phyloP scores from a whole-genome alignment of 2,797 vertebrate species.

The Falco berigora region DNA sequence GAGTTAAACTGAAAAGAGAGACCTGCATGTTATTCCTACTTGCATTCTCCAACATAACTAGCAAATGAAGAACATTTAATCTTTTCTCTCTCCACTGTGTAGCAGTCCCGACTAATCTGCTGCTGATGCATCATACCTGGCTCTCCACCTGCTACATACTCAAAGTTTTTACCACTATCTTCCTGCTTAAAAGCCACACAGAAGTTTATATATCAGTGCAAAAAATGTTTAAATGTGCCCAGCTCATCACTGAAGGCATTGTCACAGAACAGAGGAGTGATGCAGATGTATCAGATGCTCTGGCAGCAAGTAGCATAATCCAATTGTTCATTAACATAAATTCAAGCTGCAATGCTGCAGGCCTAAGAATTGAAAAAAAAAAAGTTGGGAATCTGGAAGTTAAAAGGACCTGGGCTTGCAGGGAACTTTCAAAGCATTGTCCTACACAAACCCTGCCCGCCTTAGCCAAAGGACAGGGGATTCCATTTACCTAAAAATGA shows the following conservation, averaged over 20 bases:
- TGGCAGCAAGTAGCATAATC: conserved; percentile 26
- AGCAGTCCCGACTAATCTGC: accelerated
- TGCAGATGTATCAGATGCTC: conserved; percentile 16
- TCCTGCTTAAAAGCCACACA: neutral
- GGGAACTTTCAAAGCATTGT: conserved; percentile 13
- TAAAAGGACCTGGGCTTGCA: conserved; percentile 3
- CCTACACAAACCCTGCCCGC: neutral
- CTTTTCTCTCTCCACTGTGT: neutral
- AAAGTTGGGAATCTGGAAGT: conserved; percentile 42
- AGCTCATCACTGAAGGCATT: conserved; percentile 50
- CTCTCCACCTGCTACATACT: neutral
- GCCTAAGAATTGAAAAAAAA: conserved; percentile 26
- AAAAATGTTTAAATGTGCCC: conserved; percentile 42
- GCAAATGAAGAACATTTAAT: neutral
- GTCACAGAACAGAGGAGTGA: conserved; percentile 33
- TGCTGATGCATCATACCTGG: neutral
- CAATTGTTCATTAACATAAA: conserved; percentile 56
- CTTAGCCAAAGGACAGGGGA: neutral
- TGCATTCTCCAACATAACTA: neutral
- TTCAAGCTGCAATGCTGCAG: conserved; percentile 33
- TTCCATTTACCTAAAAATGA: conserved; percentile 39
- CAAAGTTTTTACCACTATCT: neutral
- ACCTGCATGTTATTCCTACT: neutral
- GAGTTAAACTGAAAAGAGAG: neutral
- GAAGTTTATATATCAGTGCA: conserved; percentile 38